Percentiles rank a stretch among this genome's conserved stretches.
These are phyloP conservation scores for Galaxea fascicularis DNA, from an alignment of 92 coral and sea anemone species.

Conservation along the genomic window DNA sequence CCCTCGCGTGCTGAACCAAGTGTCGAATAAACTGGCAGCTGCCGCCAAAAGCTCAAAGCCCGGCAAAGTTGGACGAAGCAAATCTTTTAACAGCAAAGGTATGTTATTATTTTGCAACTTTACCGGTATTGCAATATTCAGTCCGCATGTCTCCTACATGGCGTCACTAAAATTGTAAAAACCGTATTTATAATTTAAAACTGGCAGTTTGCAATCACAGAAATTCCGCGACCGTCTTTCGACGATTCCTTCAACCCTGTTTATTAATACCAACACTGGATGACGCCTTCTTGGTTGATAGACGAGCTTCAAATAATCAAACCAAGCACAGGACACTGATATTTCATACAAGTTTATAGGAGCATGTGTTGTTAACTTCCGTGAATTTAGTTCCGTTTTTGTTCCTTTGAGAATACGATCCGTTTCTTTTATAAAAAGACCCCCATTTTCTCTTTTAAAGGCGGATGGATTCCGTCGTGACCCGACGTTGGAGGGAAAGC, in stretches of 20 bases:
- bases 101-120: conserved; percentile 17
- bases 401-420: neutral
- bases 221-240: too few relatives aligned
- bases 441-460: neutral
- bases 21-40: conserved; percentile 67
- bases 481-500: too few relatives aligned
- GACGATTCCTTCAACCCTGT: too few relatives aligned
- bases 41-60: conserved; percentile 66
- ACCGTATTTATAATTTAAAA: too few relatives aligned
- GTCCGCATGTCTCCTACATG: neutral
- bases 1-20: conserved; percentile 65
- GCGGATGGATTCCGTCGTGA: neutral
- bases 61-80: conserved; percentile 84
- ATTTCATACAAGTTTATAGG: neutral
- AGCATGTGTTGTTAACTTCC: neutral
- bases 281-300: too few relatives aligned
- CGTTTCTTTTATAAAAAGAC: neutral
- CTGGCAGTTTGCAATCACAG: too few relatives aligned
- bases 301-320: too few relatives aligned
- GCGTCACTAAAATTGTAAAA: neutral
- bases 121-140: neutral
- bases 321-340: neutral
- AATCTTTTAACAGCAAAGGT: conserved; percentile 87
- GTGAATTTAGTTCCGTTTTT: neutral
- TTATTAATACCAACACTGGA: too few relatives aligned